Evolutionary conservation across 1,140 invertebrate species (phyloP).

Genomic region (Drosophila virilis): DNA sequence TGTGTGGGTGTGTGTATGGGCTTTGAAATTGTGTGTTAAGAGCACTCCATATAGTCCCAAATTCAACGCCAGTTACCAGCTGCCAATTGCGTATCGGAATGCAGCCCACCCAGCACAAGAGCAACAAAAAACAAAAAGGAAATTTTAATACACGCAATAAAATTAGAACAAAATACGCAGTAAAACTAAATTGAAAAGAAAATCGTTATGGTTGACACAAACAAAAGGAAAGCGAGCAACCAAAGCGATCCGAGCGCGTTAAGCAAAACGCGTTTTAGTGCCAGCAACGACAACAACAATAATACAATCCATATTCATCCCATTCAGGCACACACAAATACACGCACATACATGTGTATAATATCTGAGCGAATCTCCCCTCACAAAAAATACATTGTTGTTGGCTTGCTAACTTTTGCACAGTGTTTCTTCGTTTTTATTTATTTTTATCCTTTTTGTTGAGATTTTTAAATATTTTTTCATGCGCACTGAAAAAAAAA

Average conservation of each 20-base stretch:
- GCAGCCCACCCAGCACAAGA: conserved; percentile 18
- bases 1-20: conserved; percentile 16
- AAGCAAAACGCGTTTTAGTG: conserved; percentile 76
- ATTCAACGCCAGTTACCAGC: conserved; percentile 8
- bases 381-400: conserved; percentile 66
- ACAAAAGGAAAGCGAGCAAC: conserved; percentile 51
- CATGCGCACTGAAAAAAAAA: conserved; percentile 36
- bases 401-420: conserved; percentile 68
- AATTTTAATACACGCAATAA: conserved; percentile 74
- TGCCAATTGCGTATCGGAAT: conserved; percentile 7
- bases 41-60: conserved; percentile 42
- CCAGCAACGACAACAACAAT: conserved; percentile 36
- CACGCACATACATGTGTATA: conserved; percentile 16
- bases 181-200: conserved; percentile 83
- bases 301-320: conserved; percentile 35
- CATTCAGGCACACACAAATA: conserved; percentile 18
- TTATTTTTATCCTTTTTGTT: conserved; percentile 41
- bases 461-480: conserved; percentile 65
- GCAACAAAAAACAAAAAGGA: neutral
- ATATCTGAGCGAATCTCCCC: neutral
- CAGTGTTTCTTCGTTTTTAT: conserved; percentile 45
- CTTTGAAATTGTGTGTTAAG: conserved; percentile 75
- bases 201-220: conserved; percentile 77
- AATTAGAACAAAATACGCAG: conserved; percentile 81
- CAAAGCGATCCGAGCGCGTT: conserved; percentile 68